Conservation (phyloP, 2,113 vertebrate genomes). For the Electrona antarctica region DNA sequence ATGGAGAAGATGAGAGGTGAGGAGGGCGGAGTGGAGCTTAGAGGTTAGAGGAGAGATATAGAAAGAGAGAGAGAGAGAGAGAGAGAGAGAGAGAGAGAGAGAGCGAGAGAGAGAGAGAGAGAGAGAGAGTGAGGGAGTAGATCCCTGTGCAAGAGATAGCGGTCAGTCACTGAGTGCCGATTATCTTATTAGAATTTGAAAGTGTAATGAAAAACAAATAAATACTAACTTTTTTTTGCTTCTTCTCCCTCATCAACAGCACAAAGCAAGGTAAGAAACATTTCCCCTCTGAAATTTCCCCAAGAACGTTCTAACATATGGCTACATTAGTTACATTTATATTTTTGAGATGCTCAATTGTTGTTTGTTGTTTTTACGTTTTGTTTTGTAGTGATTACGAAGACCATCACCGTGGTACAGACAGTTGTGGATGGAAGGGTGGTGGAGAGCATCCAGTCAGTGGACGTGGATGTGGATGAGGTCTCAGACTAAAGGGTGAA, state of each 20-base stretch:
- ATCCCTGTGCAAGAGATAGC: no score
- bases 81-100: no score
- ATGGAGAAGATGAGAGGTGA: conserved; percentile 82
- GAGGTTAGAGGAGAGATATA: neutral
- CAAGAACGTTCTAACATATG: neutral
- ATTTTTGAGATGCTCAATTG: neutral
- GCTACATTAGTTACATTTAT: neutral
- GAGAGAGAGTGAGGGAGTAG: no score
- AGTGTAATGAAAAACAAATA: neutral
- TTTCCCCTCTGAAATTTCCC: neutral
- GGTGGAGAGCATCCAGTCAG: conserved; percentile 53
- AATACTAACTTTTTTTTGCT: conserved; percentile 22
- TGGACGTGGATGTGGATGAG: conserved; percentile 58
- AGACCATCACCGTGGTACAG: conserved; percentile 70
- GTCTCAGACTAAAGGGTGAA: conserved; percentile 47
- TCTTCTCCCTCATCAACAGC: conserved; percentile 28
- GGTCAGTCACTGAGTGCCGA: no score
- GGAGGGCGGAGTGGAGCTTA: neutral
- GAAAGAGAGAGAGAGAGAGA: neutral
- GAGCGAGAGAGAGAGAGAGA: no score
- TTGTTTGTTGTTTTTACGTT: conserved; percentile 1
- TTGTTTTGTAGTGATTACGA: conserved; percentile 61
- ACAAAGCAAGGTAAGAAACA: conserved; percentile 58
- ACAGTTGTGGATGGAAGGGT: conserved; percentile 68
- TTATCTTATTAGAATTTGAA: neutral